Base-by-base conservation (phyloP, 2,888 invertebrate genomes). In the Rhagophthalmus giganteus region DNA sequence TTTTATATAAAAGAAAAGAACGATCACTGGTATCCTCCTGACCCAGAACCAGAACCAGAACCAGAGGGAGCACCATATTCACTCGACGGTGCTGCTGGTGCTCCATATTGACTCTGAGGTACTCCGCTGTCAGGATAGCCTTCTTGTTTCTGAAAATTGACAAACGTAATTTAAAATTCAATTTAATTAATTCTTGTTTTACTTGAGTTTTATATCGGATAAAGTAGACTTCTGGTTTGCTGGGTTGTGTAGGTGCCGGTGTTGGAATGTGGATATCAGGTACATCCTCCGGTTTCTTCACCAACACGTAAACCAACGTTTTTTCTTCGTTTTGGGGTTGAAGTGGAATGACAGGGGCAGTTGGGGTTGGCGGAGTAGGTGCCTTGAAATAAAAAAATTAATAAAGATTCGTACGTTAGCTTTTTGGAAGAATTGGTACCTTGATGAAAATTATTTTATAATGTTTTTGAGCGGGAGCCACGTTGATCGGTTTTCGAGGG, bases 171-270 rank as follows among this genome's bases (percentile, higher is more conserved):
- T 35, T 32, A 31, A 24, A 7, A 25, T 16, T n/a, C n/a, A n/a
- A n/a, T n/a, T n/a, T n/a, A 9, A 24, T 16, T 12, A 25, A 16
- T 16, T 11, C 6, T 16, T 40, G 33, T 48, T 72, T 69, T 75
- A 87, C 87, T 84, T 87, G 88, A 38, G 88, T 88, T 77, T 88
- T 88, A 78, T 91, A 92, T 78, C 90, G 85, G 79, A 91, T 91
- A 80, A 91, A 91, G 80, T 90, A 91, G 41, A 91, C 91, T 78
- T 91, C 91, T 3, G 91, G 91, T 73, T 91, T 91, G 79, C 88
- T 86, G 33, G 91, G 91, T 69, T 90, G 90, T 25, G 91, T 91
- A 30, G 91, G 89, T 32, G 85, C 85, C 2, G 88, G 86, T 7
- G 88, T 86, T 1, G 91, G 90, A 59, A 91, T 83, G 31, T 84